phyloP scores from a whole-genome alignment of 2,888 invertebrate genomes.

The Melitaea athalia region DNA sequence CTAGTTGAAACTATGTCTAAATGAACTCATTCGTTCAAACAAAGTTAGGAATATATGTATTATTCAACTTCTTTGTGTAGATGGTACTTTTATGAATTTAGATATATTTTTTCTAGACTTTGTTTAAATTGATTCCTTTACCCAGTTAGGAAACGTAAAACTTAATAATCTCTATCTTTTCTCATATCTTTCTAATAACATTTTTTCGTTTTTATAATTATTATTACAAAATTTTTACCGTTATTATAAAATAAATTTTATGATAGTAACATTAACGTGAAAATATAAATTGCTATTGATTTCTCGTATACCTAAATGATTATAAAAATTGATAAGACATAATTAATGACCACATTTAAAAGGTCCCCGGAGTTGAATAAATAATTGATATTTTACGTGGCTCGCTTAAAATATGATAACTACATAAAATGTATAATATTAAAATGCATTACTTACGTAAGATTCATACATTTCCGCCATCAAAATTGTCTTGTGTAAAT shows the following conservation, averaged over 20 bases:
- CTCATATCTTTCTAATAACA: too few species aligned
- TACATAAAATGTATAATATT: not conserved
- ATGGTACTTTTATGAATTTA: too few species aligned
- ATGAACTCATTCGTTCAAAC: not conserved
- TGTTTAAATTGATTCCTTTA: too few species aligned
- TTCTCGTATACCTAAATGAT: not conserved
- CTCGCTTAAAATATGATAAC: not conserved
- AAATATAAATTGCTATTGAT: not conserved
- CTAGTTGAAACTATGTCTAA: not conserved
- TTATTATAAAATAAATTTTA: not conserved
- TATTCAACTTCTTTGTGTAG: too few species aligned
- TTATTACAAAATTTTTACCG: not conserved
- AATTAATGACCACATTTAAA: constrained; percentile 4
- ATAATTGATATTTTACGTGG: constrained; percentile 1
- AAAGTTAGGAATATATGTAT: not conserved
- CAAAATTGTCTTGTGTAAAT: constrained; percentile 30
- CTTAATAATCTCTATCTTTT: too few species aligned
- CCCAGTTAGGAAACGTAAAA: too few species aligned
- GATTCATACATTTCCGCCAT: constrained; percentile 12
- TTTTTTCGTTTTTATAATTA: not conserved
- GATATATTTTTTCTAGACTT: too few species aligned
- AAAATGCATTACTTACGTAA: not conserved
- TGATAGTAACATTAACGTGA: not conserved
- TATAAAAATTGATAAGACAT: not conserved
- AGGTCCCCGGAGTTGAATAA: constrained; percentile 8